Evolutionary conservation across 2,888 invertebrate species (phyloP), one percentile per base, ranked within the genome.

Genomic region (Neoscelio sp.): DNA sequence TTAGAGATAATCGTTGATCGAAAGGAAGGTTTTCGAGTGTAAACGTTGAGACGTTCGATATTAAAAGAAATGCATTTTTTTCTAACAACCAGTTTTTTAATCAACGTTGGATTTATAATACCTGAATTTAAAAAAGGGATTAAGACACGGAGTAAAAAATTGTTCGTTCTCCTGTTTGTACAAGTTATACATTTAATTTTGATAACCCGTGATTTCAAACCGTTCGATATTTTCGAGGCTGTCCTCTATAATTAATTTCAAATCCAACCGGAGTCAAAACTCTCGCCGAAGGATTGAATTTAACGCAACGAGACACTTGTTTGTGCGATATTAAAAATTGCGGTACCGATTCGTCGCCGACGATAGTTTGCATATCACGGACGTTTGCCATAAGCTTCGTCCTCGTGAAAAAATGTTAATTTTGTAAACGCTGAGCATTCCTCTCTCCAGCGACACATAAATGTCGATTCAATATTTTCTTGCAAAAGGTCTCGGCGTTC

Each of bases 281-380:
- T 40, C 23, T n/a, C 42, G 46, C 8, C 5, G 44, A 35, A 44
- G 15, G 15, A 5, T 38, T 44, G 8, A 20, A 46, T 44, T 46
- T 60, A n/a, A 17, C n/a, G 8, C 17, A 20, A 28, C 15, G 28
- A 2, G 35, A 46, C 44, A 44, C 6, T 10, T 20, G 28, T 40
- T 40, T 35, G 33, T 20, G 30, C n/a, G 28, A 38, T 18, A 10
- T 40, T 50, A 46, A n/a, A n/a, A 30, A 46, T 48, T 46, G 40
- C 23, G 40, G 67, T 30, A 30, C 40, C 8, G 20, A 15, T 58
- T 46, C 38, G 56, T 35, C 62, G 12, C 13, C 28, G 52, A 71
- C 52, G 62, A 65, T 46, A 30, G 28, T 56, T 46, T 64, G 64
- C 73, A 74, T 74, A 74, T 74, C 73, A 74, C 40, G 35, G 17